phyloP scores from a whole-genome alignment of 2,888 invertebrate species.

The Sialis fuliginosa region DNA sequence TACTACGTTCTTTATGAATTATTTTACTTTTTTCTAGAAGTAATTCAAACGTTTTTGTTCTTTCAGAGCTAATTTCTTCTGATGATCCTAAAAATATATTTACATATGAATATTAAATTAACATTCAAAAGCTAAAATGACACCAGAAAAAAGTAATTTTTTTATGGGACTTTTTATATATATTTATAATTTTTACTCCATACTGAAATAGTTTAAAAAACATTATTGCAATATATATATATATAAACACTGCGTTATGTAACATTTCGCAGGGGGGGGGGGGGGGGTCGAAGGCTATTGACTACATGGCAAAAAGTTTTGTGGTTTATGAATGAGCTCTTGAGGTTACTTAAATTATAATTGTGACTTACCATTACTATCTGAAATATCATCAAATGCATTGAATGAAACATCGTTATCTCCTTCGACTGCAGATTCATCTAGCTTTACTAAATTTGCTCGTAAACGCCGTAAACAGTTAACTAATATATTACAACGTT shows the following conservation, averaged over 20 bases:
- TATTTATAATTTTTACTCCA: too few relatives aligned
- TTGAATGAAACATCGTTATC: neutral
- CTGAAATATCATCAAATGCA: neutral
- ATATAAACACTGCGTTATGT: too few relatives aligned
- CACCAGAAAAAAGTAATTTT: neutral
- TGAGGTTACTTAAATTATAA: too few relatives aligned
- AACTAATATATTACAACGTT: slow-evolving; percentile 17
- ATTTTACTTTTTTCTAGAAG: slow-evolving; percentile 17
- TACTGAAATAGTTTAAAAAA: too few relatives aligned
- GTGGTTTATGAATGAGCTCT: too few relatives aligned
- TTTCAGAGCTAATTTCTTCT: slow-evolving; percentile 5
- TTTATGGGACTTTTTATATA: too few relatives aligned
- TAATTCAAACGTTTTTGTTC: slow-evolving; percentile 6
- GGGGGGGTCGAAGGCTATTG: too few relatives aligned
- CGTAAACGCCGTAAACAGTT: slow-evolving; percentile 14
- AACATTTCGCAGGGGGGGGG: too few relatives aligned
- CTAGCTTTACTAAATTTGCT: slow-evolving; percentile 13
- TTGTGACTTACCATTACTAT: too few relatives aligned
- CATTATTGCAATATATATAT: too few relatives aligned
- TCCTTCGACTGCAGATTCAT: slow-evolving; percentile 1
- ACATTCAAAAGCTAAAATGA: slow-evolving; percentile 1
- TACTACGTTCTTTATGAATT: slow-evolving; percentile 20
- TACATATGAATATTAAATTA: neutral
- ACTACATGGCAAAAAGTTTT: too few relatives aligned
- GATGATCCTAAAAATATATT: neutral